Evolutionary conservation across 2,888 invertebrate species (phyloP), one percentile per base, ranked within the genome.

Genomic region (Choristoneura rosaceana): DNA sequence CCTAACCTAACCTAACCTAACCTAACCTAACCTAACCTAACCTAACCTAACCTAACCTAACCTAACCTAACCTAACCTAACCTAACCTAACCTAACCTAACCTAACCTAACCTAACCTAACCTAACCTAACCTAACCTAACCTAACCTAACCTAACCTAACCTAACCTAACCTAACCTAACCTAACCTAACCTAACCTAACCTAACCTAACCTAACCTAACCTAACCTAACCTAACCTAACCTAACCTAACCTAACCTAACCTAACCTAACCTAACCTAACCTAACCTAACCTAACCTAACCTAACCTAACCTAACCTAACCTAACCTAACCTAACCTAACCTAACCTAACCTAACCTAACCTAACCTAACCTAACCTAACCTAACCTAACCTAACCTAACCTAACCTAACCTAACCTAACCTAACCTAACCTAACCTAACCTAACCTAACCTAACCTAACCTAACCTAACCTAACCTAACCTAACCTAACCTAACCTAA

Each of bases 71-170:
- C 74, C 70, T 73, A 74, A 76, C 76, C 74, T 73, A 75, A 76
- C 76, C 76, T 74, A 76, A 76, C 75, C 75, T 75, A 77, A 76
- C 76, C 76, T 74, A 75, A 76, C 74, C 76, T 74, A 76, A 76
- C 76, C 75, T 74, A 74, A 76, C 76, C 74, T 73, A 74, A 76
- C 74, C 74, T 76, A 76, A 76, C 76, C 74, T 73, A 76, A 76
- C 76, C 76, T 73, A 76, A 76, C 76, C 76, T 74, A 76, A 76
- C 76, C 75, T 75, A 76, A 76, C 76, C 76, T 74, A 75, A 76
- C 76, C 76, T 74, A 76, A 77, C 77, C 75, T 76, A 77, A 77
- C 76, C 76, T 73, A 76, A 76, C 76, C 76, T 74, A 76, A 76
- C n/a, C 76, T 75, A 73, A 75, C 70, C 70, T 64, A 71, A 64